phyloP scores from a whole-genome alignment of 2,797 vertebrate species.

The Salarias fasciatus region DNA sequence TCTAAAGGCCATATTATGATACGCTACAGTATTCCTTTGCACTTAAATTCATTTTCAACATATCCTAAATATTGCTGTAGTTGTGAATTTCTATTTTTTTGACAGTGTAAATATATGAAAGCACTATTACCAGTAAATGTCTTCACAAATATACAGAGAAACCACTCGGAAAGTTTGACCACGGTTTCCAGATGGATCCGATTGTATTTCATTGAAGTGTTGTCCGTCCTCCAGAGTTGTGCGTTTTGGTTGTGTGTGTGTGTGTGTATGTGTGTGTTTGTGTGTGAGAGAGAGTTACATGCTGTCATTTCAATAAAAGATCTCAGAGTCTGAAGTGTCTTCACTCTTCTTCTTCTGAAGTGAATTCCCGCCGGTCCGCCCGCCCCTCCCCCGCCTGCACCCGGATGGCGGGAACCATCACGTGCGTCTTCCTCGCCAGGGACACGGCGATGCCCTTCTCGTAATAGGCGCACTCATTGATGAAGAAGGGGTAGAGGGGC shows the following conservation, averaged over 20 bases:
- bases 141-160: slow-evolving; percentile 9
- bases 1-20: slow-evolving; percentile 62
- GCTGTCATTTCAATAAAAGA: slow-evolving; percentile 64
- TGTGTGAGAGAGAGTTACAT: no score
- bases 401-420: slow-evolving; percentile 68
- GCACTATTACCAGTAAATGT: slow-evolving; percentile 5
- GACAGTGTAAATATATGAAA: slow-evolving; percentile 23
- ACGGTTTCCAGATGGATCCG: slow-evolving; percentile 4
- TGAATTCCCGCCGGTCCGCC: slow-evolving; percentile 1
- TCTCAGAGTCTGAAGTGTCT: slow-evolving; percentile 28
- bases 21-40: slow-evolving; percentile 61
- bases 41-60: slow-evolving; percentile 61
- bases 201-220: slow-evolving; percentile 32
- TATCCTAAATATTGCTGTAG: slow-evolving; percentile 53
- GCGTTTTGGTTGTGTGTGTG: slow-evolving; percentile 26
- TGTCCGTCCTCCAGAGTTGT: slow-evolving; percentile 20
- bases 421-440: slow-evolving; percentile 69
- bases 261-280: no score
- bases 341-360: slow-evolving; percentile 54
- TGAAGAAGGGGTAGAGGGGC: slow-evolving; percentile 82
- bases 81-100: slow-evolving; percentile 63
- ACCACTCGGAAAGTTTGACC: background rate
- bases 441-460: slow-evolving; percentile 84
- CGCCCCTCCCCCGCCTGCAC: slow-evolving; percentile 51
- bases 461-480: slow-evolving; percentile 87